Percentiles rank a stretch among this genome's conserved stretches.
These are phyloP conservation scores for Dolichallabes microphthalmus DNA, from an alignment of 2,113 vertebrate species.

Conservation along the genomic window DNA sequence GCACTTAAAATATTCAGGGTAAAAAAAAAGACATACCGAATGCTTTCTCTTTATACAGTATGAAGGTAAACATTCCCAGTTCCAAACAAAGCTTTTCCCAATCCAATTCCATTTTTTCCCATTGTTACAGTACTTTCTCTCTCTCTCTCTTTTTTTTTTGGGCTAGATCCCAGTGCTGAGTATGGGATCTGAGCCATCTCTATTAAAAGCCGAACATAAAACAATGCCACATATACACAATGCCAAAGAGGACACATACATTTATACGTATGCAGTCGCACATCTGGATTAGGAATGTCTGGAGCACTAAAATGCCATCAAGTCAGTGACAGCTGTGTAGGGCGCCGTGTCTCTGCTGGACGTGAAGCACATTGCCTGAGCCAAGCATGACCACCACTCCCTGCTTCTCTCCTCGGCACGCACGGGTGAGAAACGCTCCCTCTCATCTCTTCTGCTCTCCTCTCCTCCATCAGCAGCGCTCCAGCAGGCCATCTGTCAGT, in stretches of 20 bases:
- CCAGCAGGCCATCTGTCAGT: slow-evolving; percentile 89
- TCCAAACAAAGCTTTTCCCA: background rate
- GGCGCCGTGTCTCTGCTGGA: slow-evolving; percentile 29
- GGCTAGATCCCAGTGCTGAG: background rate
- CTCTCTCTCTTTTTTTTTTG: background rate
- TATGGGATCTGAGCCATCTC: background rate
- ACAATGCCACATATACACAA: slow-evolving; percentile 19
- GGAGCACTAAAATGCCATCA: slow-evolving; percentile 38
- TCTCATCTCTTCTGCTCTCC: slow-evolving; percentile 84
- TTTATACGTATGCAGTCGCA: background rate
- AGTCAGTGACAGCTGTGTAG: slow-evolving; percentile 39
- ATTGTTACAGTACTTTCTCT: background rate
- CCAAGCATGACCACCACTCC: slow-evolving; percentile 44
- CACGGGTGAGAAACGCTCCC: slow-evolving; percentile 64
- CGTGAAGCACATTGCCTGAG: slow-evolving; percentile 20
- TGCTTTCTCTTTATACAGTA: background rate
- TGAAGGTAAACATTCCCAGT: background rate
- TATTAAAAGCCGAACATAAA: background rate
- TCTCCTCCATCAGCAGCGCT: slow-evolving; percentile 91
- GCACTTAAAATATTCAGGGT: background rate
- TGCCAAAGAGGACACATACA: background rate
- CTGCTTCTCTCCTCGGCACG: slow-evolving; percentile 45
- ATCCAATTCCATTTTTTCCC: background rate
- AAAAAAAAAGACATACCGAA: background rate
- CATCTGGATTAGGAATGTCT: slow-evolving; percentile 20